Base-by-base conservation (phyloP, 2,113 vertebrate species). In the Pimephales promelas region DNA sequence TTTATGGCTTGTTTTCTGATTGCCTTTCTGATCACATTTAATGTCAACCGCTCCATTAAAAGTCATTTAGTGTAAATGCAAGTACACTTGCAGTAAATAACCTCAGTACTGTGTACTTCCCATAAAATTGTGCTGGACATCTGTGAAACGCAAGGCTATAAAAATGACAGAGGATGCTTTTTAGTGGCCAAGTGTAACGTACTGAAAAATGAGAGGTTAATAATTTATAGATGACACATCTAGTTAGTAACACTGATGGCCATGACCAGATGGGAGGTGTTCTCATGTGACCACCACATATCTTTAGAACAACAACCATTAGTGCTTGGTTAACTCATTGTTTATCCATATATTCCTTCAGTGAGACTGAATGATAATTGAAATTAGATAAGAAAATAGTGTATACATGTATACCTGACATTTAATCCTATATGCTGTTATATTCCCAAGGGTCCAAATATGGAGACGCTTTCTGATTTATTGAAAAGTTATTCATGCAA, bases 221-320 rank as follows among this genome's bases (percentile, higher is more conserved):
- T 87, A 87, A 84, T 82, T 87, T 81, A 84, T 84, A 82, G 83
- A 70, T 79, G 83, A 84, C 79, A 81, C 47, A 70, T 87, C 78
- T 82, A 74, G 73, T 71, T 66, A 75, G 81, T 82, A 79, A 62
- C 80, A 72, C 52, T 66, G 79, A 81, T 70, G 64, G 47, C 64
- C 22, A 40, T 49, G 62, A 36, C 79, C 64, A 70, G 79, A 81
- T 54, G 79, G 79, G 62, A 71, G 31, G 26, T 56, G 14, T 40
- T 81, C 79, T 70, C 79, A 56, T 40, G 79, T 81, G 79, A 71
- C 79, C 9, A 20, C 28, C 64, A 64, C 79, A 70, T 81, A 26
- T 81, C 47, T 80, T 31, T 66, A 28, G 45, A 74, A 80, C 78
- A 71, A 56, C 79, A 70, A 49, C 28, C 79, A 40, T 70, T 40